Percentiles rank a stretch among this genome's conserved stretches.
phyloP scores from a whole-genome alignment of 2,113 vertebrate species.

The Proteles cristata region DNA sequence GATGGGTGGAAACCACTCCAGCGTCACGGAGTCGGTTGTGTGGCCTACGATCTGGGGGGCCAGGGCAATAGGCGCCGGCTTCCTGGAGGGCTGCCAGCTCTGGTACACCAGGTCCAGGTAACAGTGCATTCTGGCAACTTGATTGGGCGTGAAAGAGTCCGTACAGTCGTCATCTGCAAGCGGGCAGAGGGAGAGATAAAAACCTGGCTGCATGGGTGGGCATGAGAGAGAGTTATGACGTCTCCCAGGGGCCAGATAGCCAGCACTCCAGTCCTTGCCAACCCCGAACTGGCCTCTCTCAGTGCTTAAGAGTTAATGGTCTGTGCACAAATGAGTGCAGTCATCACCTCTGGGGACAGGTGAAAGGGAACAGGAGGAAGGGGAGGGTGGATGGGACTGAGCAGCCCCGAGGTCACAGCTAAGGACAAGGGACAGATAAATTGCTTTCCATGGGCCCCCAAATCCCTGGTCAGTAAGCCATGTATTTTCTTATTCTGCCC shows the following conservation, averaged over 20 bases:
- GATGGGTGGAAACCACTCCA: constrained; percentile 98
- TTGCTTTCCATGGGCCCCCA: background rate
- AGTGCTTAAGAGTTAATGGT: constrained; percentile 80
- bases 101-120: constrained; percentile 98
- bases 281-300: constrained; percentile 27
- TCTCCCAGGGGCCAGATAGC: background rate
- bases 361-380: constrained; percentile 74
- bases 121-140: constrained; percentile 99
- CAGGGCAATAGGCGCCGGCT: constrained; percentile 92
- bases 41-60: constrained; percentile 95
- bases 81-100: constrained; percentile 93
- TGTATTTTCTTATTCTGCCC: background rate
- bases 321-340: constrained; percentile 82
- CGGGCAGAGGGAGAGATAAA: constrained; percentile 62
- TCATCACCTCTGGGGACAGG: constrained; percentile 81
- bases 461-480: background rate
- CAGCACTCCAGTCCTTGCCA: constrained; percentile 46
- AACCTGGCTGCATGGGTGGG: background rate
- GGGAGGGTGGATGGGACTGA: constrained; percentile 28
- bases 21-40: constrained; percentile 86
- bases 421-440: constrained; percentile 4
- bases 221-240: constrained; percentile 21
- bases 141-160: constrained; percentile 97
- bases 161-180: constrained; percentile 96
- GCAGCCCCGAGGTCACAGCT: constrained; percentile 39